Percentiles rank a stretch among this genome's conserved stretches.
Conservation (phyloP, 2,797 vertebrate species). For the Tympanoctomys barrerae region DNA sequence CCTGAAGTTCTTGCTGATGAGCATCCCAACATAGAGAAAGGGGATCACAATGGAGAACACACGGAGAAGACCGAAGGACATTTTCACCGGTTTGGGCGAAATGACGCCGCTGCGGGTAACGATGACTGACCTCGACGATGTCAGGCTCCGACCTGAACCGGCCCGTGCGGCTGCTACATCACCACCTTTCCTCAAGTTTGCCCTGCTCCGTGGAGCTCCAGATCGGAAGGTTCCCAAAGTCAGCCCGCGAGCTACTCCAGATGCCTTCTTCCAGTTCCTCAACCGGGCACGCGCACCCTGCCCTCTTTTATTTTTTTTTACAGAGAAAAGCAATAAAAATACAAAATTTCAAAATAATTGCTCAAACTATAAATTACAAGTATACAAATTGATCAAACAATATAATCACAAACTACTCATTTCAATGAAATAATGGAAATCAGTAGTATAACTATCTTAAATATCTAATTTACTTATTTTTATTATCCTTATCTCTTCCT, state of each 20-base stretch:
- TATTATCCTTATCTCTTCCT: too few relatives aligned
- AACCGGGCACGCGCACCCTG: background rate
- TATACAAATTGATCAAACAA: too few relatives aligned
- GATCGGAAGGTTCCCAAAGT: conserved; percentile 64
- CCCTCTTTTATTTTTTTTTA: too few relatives aligned
- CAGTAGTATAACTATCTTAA: too few relatives aligned
- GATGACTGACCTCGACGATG: conserved; percentile 87
- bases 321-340: too few relatives aligned
- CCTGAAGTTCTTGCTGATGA: conserved; percentile 98
- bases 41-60: conserved; percentile 95
- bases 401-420: too few relatives aligned
- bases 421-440: too few relatives aligned
- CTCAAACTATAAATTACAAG: too few relatives aligned
- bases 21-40: conserved; percentile 96
- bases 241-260: conserved; percentile 82
- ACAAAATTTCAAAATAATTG: too few relatives aligned
- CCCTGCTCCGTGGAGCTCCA: conserved; percentile 40
- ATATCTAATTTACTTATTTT: too few relatives aligned
- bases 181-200: conserved; percentile 31
- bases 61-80: conserved; percentile 94
- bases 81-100: conserved; percentile 93
- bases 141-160: background rate
- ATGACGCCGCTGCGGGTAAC: conserved; percentile 91
- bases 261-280: conserved; percentile 87
- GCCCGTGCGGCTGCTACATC: conserved; percentile 23